These are phyloP conservation scores for Pardosa pseudoannulata DNA, from an alignment of 2,888 invertebrate genomes.

Conservation along the genomic window DNA sequence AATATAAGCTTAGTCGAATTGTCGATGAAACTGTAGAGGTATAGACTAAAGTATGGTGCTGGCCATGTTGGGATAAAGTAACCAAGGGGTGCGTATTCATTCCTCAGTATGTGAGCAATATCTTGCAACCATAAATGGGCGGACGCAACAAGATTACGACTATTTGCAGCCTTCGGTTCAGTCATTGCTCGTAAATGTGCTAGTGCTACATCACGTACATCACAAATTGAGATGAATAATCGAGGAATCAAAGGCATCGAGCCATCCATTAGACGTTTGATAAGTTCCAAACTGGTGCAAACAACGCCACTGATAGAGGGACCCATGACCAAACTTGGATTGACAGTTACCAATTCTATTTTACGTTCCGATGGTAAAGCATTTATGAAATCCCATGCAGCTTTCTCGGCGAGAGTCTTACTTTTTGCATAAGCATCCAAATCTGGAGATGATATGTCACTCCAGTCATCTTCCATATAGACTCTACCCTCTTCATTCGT, in stretches of 20 bases:
- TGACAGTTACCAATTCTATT: slow-evolving; percentile 79
- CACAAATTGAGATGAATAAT: slow-evolving; percentile 73
- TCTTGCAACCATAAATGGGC: slow-evolving; percentile 76
- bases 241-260: slow-evolving; percentile 76
- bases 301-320: slow-evolving; percentile 76
- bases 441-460: slow-evolving; percentile 74
- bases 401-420: slow-evolving; percentile 79
- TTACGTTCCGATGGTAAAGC: slow-evolving; percentile 76
- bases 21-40: slow-evolving; percentile 78
- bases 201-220: slow-evolving; percentile 78
- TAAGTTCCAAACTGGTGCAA: slow-evolving; percentile 65
- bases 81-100: slow-evolving; percentile 71
- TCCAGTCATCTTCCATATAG: slow-evolving; percentile 78
- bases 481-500: slow-evolving; percentile 75
- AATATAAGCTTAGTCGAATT: slow-evolving; percentile 78
- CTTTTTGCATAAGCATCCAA: slow-evolving; percentile 78
- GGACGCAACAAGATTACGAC: slow-evolving; percentile 76
- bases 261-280: slow-evolving; percentile 76
- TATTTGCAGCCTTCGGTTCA: slow-evolving; percentile 76
- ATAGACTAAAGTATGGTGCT: slow-evolving; percentile 78
- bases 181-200: slow-evolving; percentile 78
- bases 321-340: slow-evolving; percentile 79
- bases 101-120: slow-evolving; percentile 78
- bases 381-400: slow-evolving; percentile 80
- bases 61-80: slow-evolving; percentile 78